Conservation (phyloP, 2,797 vertebrate genomes). For the Pangasius larnaudii region DNA sequence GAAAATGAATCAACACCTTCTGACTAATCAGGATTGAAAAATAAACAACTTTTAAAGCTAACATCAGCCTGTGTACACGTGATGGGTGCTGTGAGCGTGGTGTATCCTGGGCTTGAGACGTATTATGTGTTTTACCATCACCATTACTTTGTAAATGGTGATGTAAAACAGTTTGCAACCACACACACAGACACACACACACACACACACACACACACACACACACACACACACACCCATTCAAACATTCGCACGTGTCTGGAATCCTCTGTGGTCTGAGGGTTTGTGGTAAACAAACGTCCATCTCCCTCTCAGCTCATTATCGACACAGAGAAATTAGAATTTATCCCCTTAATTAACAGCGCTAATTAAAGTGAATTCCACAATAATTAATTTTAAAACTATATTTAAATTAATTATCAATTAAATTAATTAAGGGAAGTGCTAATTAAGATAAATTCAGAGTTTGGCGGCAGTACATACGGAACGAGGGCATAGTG, state of each 20-base stretch:
- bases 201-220: slow-evolving; percentile 34
- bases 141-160: background rate
- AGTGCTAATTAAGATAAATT: slow-evolving; percentile 76
- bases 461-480: slow-evolving; percentile 24
- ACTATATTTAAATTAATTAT: slow-evolving; percentile 77
- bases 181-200: slow-evolving; percentile 34
- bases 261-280: slow-evolving; percentile 44
- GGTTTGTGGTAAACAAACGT: slow-evolving; percentile 66
- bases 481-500: slow-evolving; percentile 15
- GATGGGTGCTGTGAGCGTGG: background rate
- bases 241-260: slow-evolving; percentile 5
- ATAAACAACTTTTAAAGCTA: background rate
- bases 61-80: background rate
- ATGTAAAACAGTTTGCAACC: background rate
- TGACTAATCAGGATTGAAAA: background rate
- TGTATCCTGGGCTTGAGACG: background rate
- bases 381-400: slow-evolving; percentile 75
- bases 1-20: background rate
- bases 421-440: slow-evolving; percentile 74
- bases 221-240: slow-evolving; percentile 28
- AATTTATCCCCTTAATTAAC: slow-evolving; percentile 73
- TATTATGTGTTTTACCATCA: background rate
- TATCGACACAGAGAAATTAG: slow-evolving; percentile 60
- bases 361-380: slow-evolving; percentile 72
- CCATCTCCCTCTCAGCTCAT: slow-evolving; percentile 60